phyloP scores from a whole-genome alignment of 2,888 invertebrate species.

The Drosophila nigricruria region DNA sequence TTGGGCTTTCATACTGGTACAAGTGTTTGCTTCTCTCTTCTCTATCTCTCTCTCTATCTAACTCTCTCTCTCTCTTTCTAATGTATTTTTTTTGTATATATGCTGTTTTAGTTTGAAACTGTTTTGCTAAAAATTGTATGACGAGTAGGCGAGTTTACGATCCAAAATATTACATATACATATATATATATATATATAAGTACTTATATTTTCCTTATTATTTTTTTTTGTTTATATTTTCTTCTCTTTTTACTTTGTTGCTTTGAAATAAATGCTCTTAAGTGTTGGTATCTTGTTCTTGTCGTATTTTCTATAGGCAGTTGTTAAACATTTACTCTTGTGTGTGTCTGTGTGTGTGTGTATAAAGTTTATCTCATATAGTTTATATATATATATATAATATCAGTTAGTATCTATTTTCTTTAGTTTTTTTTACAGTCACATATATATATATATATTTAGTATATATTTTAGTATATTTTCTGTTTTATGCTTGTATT shows the following conservation, averaged over 20 bases:
- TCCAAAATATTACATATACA: slow-evolving; percentile 44
- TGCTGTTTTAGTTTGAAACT: slow-evolving; percentile 48
- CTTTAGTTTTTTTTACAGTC: slow-evolving; percentile 62
- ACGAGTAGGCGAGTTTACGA: slow-evolving; percentile 74
- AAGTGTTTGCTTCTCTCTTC: slow-evolving; percentile 53
- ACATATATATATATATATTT: slow-evolving; percentile 49
- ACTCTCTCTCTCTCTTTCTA: slow-evolving; percentile 9
- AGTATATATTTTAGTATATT: slow-evolving; percentile 33
- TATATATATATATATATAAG: slow-evolving; percentile 1
- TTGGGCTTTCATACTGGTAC: slow-evolving; percentile 78
- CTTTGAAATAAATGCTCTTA: slow-evolving; percentile 68
- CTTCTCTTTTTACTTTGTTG: slow-evolving; percentile 12
- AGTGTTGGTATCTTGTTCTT: slow-evolving; percentile 32
- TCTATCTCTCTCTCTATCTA: background rate
- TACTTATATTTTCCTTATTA: background rate
- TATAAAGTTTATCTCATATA: slow-evolving; percentile 56
- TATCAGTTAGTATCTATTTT: slow-evolving; percentile 63
- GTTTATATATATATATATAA: slow-evolving; percentile 48
- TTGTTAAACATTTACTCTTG: slow-evolving; percentile 58
- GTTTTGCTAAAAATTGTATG: slow-evolving; percentile 57
- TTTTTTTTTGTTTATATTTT: background rate
- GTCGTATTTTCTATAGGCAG: slow-evolving; percentile 68
- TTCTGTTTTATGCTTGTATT: slow-evolving; percentile 18
- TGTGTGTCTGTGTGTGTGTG: slow-evolving; percentile 34
- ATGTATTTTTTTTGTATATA: slow-evolving; percentile 15